A percentile compares a stretch with the other conserved stretches of the same genome.
Conservation (phyloP, 2,113 vertebrate genomes). For the Heloderma charlesbogerti region DNA sequence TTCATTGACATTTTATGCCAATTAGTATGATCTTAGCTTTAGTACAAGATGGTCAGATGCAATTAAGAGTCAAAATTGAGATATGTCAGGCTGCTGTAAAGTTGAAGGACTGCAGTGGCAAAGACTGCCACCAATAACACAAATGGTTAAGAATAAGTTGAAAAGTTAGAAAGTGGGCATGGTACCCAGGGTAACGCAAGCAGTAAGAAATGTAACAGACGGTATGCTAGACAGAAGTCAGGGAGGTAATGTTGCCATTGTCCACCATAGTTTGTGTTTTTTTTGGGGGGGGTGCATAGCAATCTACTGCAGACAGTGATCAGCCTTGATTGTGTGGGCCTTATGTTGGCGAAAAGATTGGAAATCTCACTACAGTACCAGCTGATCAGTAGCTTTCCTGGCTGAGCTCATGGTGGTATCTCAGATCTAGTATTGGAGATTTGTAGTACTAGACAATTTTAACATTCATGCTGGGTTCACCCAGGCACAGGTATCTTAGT, state of each 20-base stretch:
- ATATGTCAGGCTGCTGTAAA: neutral
- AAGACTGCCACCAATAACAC: neutral
- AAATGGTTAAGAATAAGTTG: neutral
- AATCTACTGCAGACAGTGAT: neutral
- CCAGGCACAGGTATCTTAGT: neutral
- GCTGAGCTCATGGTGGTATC: neutral
- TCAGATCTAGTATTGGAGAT: neutral
- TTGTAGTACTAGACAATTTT: neutral
- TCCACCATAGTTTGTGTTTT: neutral
- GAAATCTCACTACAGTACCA: neutral
- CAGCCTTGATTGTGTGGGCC: neutral
- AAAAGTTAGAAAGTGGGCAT: neutral
- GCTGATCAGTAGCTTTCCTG: neutral
- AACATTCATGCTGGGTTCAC: neutral
- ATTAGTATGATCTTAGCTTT: neutral
- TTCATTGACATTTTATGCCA: constrained; percentile 15
- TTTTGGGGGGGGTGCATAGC: neutral
- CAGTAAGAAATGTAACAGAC: neutral
- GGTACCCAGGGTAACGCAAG: neutral
- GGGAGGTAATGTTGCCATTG: neutral
- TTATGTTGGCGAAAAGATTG: neutral
- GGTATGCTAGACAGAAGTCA: neutral
- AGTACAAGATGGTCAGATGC: neutral
- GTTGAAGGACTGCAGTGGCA: neutral
- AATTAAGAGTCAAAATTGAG: neutral